phyloP scores from a whole-genome alignment of 2,113 vertebrate species.

The Herpailurus yagouaroundi region DNA sequence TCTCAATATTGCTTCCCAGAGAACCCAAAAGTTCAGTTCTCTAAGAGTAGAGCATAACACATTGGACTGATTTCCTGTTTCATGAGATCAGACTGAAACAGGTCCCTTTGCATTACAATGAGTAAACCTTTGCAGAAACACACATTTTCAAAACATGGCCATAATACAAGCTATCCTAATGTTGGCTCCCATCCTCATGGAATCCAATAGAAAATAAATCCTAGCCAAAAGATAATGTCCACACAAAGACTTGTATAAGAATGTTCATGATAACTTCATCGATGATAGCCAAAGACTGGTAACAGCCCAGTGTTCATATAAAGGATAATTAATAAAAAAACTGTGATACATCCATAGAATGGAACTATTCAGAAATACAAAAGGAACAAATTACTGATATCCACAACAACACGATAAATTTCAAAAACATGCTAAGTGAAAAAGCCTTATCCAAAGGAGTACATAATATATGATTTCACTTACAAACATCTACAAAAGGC shows the following conservation, averaged over 20 bases:
- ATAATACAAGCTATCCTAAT: neutral
- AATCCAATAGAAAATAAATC: neutral
- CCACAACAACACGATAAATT: neutral
- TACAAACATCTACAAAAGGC: neutral
- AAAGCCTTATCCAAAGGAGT: neutral
- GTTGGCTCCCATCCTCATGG: neutral
- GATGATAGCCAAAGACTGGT: neutral
- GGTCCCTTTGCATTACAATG: neutral
- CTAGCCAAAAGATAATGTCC: neutral
- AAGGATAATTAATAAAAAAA: slow-evolving; percentile 22
- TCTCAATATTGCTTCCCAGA: neutral
- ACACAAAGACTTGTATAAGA: neutral
- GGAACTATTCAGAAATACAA: neutral
- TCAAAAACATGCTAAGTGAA: neutral
- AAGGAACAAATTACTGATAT: neutral
- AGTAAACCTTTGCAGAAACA: neutral
- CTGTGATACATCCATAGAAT: neutral
- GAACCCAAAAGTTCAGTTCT: neutral
- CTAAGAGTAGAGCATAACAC: neutral
- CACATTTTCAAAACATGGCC: neutral
- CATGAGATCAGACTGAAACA: neutral
- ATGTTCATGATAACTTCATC: neutral
- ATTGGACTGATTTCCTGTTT: neutral
- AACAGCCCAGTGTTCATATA: neutral
- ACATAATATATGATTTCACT: neutral